Conservation (phyloP, 1,140 invertebrate genomes). For the Planococcus citri region DNA sequence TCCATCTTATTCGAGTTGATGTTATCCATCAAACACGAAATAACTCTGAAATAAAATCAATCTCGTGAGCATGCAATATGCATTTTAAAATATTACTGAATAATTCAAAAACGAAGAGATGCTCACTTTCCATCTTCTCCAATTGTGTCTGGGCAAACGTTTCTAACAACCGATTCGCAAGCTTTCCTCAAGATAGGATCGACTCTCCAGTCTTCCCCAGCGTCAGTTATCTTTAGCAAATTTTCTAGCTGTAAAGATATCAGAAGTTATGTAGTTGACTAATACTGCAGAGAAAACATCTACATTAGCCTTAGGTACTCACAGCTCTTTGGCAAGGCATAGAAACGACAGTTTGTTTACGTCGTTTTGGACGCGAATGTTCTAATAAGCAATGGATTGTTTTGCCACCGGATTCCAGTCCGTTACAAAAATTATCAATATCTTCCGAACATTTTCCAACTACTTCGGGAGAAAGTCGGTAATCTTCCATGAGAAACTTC, state of each 20-base stretch:
- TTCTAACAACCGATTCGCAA: conserved; percentile 68
- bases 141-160: conserved; percentile 45
- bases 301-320: conserved; percentile 30
- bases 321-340: conserved; percentile 54
- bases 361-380: conserved; percentile 53
- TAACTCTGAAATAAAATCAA: conserved; percentile 45
- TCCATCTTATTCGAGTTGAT: conserved; percentile 74
- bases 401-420: conserved; percentile 61
- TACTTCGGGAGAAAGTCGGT: conserved; percentile 79
- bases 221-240: conserved; percentile 66
- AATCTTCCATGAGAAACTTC: conserved; percentile 84
- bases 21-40: conserved; percentile 88
- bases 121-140: conserved; percentile 30
- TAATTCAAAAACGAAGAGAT: too few relatives aligned
- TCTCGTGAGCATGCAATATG: neutral
- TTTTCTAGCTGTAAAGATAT: conserved; percentile 46
- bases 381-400: conserved; percentile 96
- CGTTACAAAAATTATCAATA: conserved; percentile 57
- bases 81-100: too few relatives aligned
- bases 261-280: neutral
- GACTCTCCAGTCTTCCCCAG: conserved; percentile 79
- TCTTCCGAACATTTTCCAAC: conserved; percentile 78
- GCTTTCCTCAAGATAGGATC: conserved; percentile 77
- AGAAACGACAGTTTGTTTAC: conserved; percentile 45
- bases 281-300: conserved; percentile 11